A percentile compares a stretch with the other conserved stretches of the same genome.
Evolutionary conservation across 2,888 invertebrate genomes (phyloP).

Genomic region (Drosophila sordidapex): DNA sequence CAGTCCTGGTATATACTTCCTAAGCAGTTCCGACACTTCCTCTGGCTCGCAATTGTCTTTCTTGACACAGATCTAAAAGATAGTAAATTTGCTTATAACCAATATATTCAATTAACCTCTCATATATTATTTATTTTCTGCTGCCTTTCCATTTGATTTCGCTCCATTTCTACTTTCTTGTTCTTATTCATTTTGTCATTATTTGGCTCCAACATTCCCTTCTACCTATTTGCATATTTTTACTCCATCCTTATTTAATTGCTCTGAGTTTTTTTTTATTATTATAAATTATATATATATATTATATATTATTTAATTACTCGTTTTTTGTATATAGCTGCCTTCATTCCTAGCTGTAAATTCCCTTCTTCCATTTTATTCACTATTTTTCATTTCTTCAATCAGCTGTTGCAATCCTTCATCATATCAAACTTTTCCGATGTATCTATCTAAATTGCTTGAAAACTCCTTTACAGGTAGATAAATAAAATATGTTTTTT

Average conservation of each 20-base stretch:
- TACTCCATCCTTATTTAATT: too few relatives aligned
- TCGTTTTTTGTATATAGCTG: too few relatives aligned
- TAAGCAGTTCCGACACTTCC: conserved; percentile 87
- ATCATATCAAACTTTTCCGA: background rate
- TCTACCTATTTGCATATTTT: too few relatives aligned
- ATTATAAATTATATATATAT: background rate
- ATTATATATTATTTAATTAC: too few relatives aligned
- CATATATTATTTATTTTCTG: background rate
- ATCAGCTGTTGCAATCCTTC: background rate
- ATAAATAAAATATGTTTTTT: background rate
- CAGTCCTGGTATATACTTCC: conserved; percentile 88
- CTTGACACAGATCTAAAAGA: conserved; percentile 85
- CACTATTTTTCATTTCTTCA: background rate
- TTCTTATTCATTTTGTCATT: too few relatives aligned
- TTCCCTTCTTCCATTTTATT: background rate
- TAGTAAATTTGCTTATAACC: background rate
- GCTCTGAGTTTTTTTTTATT: too few relatives aligned
- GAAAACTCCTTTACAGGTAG: background rate
- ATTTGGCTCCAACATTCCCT: too few relatives aligned
- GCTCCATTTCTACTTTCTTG: too few relatives aligned
- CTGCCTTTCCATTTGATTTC: background rate
- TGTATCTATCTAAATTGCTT: background rate
- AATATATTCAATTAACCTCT: background rate
- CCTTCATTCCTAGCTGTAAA: background rate
- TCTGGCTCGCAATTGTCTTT: conserved; percentile 85